Evolutionary conservation across 2,888 invertebrate species (phyloP), one percentile per base, ranked within the genome.

Genomic region (Lepidonotus clava): DNA sequence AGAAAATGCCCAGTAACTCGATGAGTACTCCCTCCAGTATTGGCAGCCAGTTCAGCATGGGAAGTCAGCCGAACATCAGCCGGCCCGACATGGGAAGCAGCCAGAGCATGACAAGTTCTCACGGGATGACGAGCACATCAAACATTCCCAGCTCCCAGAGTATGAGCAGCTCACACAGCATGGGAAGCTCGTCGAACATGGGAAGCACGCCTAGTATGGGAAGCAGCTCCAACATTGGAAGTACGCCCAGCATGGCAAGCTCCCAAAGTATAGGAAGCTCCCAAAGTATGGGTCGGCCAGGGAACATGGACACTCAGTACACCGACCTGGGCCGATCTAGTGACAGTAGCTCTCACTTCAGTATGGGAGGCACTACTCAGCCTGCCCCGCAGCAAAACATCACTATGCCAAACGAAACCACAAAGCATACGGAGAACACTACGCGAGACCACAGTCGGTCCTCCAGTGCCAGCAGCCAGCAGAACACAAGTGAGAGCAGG

Each of bases 41-140:
- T 24, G 28, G 32, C 46, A 80, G 46, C 28, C 80, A 80, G 80
- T 80, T 80, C 80, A 80, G 28, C 18, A 80, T 80, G 80, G 80
- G 80, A 8, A 80, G 51, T 21, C 28, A 18, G 24, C 80, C 21
- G 24, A 80, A 8, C n/a, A 80, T 66, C 11, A 66, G 66, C 24
- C 66, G 32, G 66, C 11, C 66, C 28, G 66, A 66, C 6, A 66
- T 80, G 80, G 80, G 80, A 1, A 80, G 71, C n/a, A n/a, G 36
- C n/a, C 71, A 71, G 36, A 71, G 38, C 24, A 11, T 71, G 71
- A 38, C 21, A 34, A 71, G 71, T 71, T 38, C 71, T 21, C 71
- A 34, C 4, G 18, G 38, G 11, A 71, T 71, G 14, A 38, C 6
- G 11, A 71, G 71, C n/a, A 71, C 71, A 6, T 38, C 71, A 38